phyloP scores from a whole-genome alignment of 23 tunicate species.

The Ciona savignyi region DNA sequence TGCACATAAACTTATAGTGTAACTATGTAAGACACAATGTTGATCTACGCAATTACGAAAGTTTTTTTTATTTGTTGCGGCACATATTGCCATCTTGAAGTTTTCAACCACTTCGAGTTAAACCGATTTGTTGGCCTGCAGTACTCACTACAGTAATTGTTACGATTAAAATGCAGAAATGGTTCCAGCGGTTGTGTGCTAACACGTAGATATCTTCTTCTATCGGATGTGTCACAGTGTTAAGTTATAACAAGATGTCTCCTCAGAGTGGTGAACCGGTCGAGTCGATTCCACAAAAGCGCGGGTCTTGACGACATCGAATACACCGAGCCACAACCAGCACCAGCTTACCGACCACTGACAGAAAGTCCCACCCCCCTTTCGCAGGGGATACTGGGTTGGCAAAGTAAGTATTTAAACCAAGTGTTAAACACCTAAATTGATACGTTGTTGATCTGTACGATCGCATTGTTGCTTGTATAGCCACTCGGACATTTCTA shows the following conservation, averaged over 20 bases:
- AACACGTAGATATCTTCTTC: neutral
- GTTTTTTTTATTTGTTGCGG: neutral
- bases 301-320: conserved; percentile 90
- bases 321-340: conserved; percentile 18
- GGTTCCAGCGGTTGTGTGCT: too few species aligned
- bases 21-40: neutral
- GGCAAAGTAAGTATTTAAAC: conserved; percentile 53
- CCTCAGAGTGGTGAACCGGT: conserved; percentile 60
- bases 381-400: conserved; percentile 37
- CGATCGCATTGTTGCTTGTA: too few species aligned
- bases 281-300: conserved; percentile 77
- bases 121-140: too few species aligned
- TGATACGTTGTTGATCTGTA: too few species aligned
- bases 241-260: neutral
- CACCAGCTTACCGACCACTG: conserved; percentile 19
- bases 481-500: too few species aligned
- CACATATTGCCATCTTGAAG: neutral
- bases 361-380: conserved; percentile 17
- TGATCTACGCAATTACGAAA: neutral
- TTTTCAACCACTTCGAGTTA: neutral
- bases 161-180: too few species aligned
- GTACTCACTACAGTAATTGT: too few species aligned
- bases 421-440: too few species aligned
- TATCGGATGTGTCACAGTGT: neutral
- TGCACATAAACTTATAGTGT: too few species aligned